These are phyloP conservation scores for Podarcis lilfordi DNA, from an alignment of 2,797 vertebrate species.

Conservation along the genomic window DNA sequence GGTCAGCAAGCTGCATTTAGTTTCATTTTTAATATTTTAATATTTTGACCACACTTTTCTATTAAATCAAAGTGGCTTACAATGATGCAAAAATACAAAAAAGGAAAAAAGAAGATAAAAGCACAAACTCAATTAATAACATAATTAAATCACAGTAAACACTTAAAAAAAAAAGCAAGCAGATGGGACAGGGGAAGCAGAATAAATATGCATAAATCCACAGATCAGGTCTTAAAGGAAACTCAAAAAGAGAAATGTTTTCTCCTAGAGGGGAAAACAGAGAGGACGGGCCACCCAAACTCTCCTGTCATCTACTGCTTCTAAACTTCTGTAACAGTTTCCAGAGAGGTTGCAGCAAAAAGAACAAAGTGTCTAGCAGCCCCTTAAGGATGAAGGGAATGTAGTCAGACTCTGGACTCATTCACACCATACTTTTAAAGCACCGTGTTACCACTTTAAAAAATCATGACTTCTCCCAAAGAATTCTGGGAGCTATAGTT, in stretches of 20 bases:
- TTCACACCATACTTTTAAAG: no score
- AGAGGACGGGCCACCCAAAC: not conserved
- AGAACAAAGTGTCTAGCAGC: not conserved
- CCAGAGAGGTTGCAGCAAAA: not conserved
- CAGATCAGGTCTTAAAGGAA: not conserved
- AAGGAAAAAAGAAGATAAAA: not conserved
- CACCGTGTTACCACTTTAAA: no score
- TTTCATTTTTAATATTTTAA: not conserved
- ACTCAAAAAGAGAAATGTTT: not conserved
- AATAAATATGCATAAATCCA: not conserved
- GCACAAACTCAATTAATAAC: not conserved
- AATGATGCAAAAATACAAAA: not conserved
- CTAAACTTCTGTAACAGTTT: not conserved
- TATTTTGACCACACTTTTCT: not conserved
- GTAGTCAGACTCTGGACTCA: not conserved
- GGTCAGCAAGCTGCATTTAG: no score
- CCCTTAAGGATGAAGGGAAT: not conserved
- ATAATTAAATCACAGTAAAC: not conserved
- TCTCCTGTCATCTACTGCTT: no score
- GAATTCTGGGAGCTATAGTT: no score
- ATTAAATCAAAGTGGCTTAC: not conserved
- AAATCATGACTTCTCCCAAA: no score
- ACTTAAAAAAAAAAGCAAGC: not conserved
- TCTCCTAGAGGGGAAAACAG: not conserved
- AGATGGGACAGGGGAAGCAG: not conserved